phyloP scores from a whole-genome alignment of 2,888 invertebrate species.

The Brachyptera risi region DNA sequence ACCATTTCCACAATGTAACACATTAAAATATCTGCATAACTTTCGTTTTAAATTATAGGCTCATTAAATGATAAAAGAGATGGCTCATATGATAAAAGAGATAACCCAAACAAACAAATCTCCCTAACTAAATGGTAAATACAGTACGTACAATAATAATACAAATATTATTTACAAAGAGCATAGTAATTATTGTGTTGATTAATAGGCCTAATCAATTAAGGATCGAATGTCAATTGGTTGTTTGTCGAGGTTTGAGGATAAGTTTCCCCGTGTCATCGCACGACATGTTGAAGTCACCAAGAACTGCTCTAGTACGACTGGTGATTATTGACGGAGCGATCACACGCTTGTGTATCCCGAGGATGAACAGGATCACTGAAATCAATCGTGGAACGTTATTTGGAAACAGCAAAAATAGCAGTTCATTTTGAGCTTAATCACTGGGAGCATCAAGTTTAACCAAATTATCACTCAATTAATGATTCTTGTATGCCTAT shows the following conservation, averaged over 20 bases:
- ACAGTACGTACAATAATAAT: not conserved
- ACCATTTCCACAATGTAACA: no score
- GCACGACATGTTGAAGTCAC: constrained; percentile 97
- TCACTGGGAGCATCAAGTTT: no score
- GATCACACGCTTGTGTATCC: constrained; percentile 93
- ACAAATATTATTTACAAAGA: not conserved
- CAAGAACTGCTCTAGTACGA: constrained; percentile 81
- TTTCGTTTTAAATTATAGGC: no score
- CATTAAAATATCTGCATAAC: no score
- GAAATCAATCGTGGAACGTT: constrained; percentile 39
- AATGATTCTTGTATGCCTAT: no score
- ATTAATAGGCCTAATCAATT: not conserved
- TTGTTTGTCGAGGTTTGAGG: constrained; percentile 76
- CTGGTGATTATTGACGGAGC: constrained; percentile 95
- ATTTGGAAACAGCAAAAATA: not conserved
- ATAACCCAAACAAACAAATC: no score
- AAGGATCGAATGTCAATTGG: constrained; percentile 24
- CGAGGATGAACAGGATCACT: constrained; percentile 84
- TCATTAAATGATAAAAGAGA: no score
- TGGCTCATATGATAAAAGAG: no score
- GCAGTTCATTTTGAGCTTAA: no score
- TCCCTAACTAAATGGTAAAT: not conserved
- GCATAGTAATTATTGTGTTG: not conserved
- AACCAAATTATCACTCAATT: no score
- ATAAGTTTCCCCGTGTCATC: constrained; percentile 96